A percentile compares a stretch with the other conserved stretches of the same genome.
Conservation (phyloP, 2,888 invertebrate genomes). For the Torymus aiolomorphi region DNA sequence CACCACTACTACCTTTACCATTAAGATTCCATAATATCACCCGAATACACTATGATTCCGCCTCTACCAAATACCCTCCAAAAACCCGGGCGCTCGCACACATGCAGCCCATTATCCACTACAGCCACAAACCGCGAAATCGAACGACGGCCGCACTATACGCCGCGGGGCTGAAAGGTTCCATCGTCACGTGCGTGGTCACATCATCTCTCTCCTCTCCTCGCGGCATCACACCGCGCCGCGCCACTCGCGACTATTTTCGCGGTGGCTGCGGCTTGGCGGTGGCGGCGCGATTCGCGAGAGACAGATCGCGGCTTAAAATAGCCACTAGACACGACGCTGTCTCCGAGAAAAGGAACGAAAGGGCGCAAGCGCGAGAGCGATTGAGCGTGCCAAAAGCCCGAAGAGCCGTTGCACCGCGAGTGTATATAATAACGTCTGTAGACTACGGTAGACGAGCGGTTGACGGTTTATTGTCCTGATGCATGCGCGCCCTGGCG, state of each 20-base stretch:
- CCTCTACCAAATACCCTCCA: no score
- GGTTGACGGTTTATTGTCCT: no score
- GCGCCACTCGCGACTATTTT: conserved; percentile 39
- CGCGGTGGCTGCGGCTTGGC: conserved; percentile 18
- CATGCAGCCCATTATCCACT: neutral
- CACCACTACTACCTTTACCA: no score
- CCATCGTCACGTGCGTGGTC: neutral
- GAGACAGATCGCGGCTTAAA: conserved; percentile 35
- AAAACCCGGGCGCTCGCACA: no score
- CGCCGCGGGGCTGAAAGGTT: conserved; percentile 13
- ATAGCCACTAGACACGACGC: conserved; percentile 24
- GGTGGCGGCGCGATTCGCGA: conserved; percentile 12
- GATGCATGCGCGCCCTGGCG: no score
- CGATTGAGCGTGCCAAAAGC: conserved; percentile 35
- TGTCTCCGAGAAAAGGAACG: neutral
- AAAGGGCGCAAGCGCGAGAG: neutral
- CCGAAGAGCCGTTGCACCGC: no score
- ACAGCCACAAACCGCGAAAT: neutral
- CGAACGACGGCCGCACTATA: neutral
- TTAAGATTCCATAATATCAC: no score
- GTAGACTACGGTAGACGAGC: no score
- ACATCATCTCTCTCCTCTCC: neutral
- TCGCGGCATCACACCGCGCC: conserved; percentile 6
- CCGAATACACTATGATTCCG: no score
- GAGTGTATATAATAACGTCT: no score